Evolutionary conservation across 2,888 invertebrate species (phyloP).

Genomic region (Brenthis daphne): DNA sequence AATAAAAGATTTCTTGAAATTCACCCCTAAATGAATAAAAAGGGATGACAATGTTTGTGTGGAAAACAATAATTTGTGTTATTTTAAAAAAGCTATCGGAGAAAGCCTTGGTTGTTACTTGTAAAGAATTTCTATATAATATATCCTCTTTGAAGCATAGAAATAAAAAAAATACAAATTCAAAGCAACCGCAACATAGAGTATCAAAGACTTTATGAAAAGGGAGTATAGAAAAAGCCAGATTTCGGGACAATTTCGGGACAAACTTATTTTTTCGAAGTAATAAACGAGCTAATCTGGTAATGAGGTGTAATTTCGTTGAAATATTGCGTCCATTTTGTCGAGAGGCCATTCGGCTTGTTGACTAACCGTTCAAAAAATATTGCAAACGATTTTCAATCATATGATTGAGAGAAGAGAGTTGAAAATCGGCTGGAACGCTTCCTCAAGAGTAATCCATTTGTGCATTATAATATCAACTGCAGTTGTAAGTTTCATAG

Average conservation of each 20-base stretch:
- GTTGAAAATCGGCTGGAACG: not conserved
- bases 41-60: no score
- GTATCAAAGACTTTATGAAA: not conserved
- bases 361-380: constrained; percentile 1
- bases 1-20: no score
- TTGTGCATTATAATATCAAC: constrained; percentile 17
- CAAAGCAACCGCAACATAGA: not conserved
- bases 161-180: no score
- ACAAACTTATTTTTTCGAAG: constrained; percentile 4
- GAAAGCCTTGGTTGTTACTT: no score
- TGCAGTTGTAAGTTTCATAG: constrained; percentile 19
- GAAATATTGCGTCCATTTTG: constrained; percentile 26
- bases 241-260: constrained; percentile 5
- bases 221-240: not conserved
- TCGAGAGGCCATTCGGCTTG: constrained; percentile 22
- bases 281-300: constrained; percentile 27
- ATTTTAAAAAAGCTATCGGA: no score
- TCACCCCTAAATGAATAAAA: no score
- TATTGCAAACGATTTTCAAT: not conserved
- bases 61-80: no score
- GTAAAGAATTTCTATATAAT: no score
- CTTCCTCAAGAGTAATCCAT: not conserved
- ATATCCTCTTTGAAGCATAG: no score
- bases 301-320: constrained; percentile 27
- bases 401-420: not conserved